Evolutionary conservation across 1,140 invertebrate species (phyloP).

Genomic region (Bombus pascuorum): DNA sequence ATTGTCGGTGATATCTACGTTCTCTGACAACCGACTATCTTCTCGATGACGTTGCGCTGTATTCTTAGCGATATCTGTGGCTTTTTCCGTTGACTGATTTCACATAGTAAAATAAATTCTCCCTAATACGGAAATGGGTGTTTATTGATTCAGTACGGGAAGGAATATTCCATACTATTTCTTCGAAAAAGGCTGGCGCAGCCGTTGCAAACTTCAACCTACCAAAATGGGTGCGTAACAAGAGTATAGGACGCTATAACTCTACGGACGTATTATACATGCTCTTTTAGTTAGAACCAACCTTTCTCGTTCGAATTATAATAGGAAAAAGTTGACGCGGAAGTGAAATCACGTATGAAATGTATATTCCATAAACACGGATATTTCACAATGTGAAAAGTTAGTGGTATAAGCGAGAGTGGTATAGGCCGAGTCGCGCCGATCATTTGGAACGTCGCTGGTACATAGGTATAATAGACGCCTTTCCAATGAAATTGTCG

Average conservation of each 20-base stretch:
- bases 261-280: background rate
- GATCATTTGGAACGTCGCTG: background rate
- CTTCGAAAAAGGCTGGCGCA: background rate
- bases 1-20: slow-evolving; percentile 8
- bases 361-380: background rate
- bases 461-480: background rate
- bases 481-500: background rate
- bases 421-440: background rate
- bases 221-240: background rate
- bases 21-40: background rate
- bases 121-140: background rate
- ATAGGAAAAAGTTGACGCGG: background rate
- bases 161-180: background rate
- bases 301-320: no score
- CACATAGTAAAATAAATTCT: background rate
- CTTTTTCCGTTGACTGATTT: background rate
- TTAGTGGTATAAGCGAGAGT: background rate
- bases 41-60: slow-evolving; percentile 10
- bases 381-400: background rate
- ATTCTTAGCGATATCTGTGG: slow-evolving; percentile 22
- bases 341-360: background rate
- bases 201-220: background rate
- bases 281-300: no score
- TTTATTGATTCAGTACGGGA: background rate
- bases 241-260: background rate